Evolutionary conservation across 2,113 vertebrate genomes (phyloP), one percentile per base, ranked within the genome.

Genomic region (Peromyscus maniculatus): DNA sequence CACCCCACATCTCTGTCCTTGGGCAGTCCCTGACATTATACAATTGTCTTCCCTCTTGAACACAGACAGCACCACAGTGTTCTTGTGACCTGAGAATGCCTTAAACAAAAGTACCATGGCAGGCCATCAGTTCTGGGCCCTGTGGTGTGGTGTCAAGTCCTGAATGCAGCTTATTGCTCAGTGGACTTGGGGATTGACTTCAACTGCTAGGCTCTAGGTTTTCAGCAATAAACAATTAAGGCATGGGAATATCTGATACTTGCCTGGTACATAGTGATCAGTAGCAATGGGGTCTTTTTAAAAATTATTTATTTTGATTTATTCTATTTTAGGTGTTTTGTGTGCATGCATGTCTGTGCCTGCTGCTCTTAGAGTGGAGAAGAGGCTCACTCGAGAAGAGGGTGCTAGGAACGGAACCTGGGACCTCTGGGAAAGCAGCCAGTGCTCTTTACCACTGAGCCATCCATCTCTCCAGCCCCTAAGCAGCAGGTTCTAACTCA

Each of bases 31-130:
- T 10, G 36, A 49, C 55, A 69, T 0, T 4, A 86, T 31, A 62
- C 92, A 55, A 36, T 0, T 2, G 66, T 62, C 64, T 19, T 57
- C 67, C 52, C 12, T 66, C 72, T 75, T 19, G 13, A 72, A 66
- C 15, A 1, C 7, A 21, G n/a, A 1, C 7, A 21, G n/a, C 67
- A 13, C 88, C 0, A 0, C 1, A 13, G 77, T 4, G 52, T 49
- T 86, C 77, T 72, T 21, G 22, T 67, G 72, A 78, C 46, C 75
- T 43, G 36, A 69, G 75, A 43, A 15, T 0, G 28, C 74, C 64
- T 46, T 31, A 24, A 79, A 66, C 22, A 49, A 62, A 52, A 67
- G 11, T 62, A 6, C 39, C 5, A 9, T 0, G 3, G 49, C 33
- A 24, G 7, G 5, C 7, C 46, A 2, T 7, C 1, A 5, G 31